Evolutionary conservation across 1,140 invertebrate genomes (phyloP).

Genomic region (Drosophila kepulauana): DNA sequence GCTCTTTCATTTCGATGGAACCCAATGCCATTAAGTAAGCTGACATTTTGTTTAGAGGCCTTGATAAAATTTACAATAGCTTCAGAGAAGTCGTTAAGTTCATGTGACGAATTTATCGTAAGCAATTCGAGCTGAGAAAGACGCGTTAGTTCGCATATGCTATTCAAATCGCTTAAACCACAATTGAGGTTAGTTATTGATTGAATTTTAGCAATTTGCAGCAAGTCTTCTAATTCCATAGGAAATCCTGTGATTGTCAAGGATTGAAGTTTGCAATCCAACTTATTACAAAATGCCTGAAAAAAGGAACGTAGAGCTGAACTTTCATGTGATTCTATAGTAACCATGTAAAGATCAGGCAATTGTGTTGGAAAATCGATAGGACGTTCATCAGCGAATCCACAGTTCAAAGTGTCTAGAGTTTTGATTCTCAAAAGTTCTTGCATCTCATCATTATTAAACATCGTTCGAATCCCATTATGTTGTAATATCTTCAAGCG

Average conservation of each 20-base stretch:
- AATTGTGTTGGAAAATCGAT: constrained; percentile 11
- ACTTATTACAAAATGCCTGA: neutral
- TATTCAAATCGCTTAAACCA: neutral
- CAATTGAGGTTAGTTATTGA: neutral
- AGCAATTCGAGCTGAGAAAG: neutral
- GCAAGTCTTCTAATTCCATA: neutral
- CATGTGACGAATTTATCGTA: neutral
- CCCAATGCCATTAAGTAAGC: neutral
- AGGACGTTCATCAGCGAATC: neutral
- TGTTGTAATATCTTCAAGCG: neutral
- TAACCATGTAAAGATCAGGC: neutral
- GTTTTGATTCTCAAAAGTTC: constrained; percentile 9
- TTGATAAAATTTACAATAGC: neutral
- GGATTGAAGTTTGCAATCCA: neutral
- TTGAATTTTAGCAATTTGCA: constrained; percentile 6
- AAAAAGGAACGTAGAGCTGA: constrained; percentile 4
- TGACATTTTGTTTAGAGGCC: neutral
- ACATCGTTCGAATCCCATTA: neutral
- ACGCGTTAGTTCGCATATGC: neutral
- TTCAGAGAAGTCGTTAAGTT: neutral
- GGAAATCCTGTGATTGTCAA: neutral
- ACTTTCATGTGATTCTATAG: neutral
- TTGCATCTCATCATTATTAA: constrained; percentile 11
- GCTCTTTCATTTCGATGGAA: neutral
- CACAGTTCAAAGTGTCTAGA: neutral